Conservation (phyloP, 2,113 vertebrate genomes). For the Charadrius vociferus region DNA sequence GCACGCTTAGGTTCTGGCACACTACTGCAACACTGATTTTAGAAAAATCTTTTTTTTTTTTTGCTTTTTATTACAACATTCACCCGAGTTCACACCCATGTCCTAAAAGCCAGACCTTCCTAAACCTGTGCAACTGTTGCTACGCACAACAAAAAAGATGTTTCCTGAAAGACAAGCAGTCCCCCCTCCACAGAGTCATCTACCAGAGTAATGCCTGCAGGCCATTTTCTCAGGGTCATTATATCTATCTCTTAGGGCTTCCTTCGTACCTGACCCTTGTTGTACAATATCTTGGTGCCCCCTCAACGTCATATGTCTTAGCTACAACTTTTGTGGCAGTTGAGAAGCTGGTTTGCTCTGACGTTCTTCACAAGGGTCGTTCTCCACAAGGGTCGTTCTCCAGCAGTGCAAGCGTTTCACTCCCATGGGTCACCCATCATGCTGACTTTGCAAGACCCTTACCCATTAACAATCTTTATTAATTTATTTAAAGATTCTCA, state of each 20-base stretch:
- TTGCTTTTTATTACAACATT: not conserved
- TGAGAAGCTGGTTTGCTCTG: not conserved
- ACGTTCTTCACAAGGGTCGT: not conserved
- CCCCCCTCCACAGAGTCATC: not conserved
- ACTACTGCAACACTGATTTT: not conserved
- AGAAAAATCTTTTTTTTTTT: not conserved
- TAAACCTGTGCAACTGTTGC: not conserved
- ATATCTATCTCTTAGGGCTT: not conserved
- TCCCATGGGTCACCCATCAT: not conserved
- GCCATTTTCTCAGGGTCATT: not conserved
- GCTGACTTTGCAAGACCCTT: not conserved
- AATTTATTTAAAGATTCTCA: not conserved
- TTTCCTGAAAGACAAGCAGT: not conserved
- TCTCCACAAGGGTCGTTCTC: not conserved
- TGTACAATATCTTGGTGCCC: not conserved
- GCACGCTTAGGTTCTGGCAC: not conserved
- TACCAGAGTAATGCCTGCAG: not conserved
- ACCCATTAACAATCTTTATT: not conserved
- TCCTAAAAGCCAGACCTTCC: not conserved
- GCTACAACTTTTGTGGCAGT: not conserved
- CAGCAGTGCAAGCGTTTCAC: not conserved
- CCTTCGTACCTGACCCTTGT: not conserved
- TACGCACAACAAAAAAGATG: not conserved
- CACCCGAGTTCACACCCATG: accelerated
- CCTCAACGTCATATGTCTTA: not conserved